Evolutionary conservation across 2,113 vertebrate genomes (phyloP).

Genomic region (Gallinago undulata): DNA sequence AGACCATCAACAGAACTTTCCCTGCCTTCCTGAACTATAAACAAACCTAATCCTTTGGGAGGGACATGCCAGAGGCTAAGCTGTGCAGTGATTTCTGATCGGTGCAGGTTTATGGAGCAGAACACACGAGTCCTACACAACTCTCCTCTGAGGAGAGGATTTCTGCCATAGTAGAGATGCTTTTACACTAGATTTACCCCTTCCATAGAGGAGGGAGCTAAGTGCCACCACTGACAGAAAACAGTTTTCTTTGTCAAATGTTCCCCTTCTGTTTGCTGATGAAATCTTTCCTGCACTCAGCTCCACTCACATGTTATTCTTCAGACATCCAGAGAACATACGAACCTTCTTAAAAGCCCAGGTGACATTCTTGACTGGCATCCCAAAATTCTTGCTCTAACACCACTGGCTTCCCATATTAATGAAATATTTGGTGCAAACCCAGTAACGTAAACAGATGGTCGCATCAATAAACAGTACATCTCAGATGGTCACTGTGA

Average conservation of each 20-base stretch:
- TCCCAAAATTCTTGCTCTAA: background rate
- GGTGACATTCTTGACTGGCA: background rate
- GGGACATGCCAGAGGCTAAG: background rate
- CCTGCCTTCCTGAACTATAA: background rate
- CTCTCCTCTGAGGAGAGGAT: background rate
- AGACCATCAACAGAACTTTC: background rate
- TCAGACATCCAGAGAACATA: background rate
- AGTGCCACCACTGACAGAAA: background rate
- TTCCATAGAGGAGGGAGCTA: background rate
- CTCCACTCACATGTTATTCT: background rate
- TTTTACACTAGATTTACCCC: background rate
- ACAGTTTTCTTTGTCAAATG: background rate
- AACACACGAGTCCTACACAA: background rate
- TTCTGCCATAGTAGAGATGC: background rate
- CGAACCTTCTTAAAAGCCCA: background rate
- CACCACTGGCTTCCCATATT: background rate
- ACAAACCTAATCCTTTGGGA: background rate
- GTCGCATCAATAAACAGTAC: background rate
- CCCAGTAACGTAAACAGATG: background rate
- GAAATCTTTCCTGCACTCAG: background rate
- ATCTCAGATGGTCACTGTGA: background rate
- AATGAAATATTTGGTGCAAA: background rate
- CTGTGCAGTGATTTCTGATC: background rate
- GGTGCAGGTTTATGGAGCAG: background rate
- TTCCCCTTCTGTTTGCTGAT: background rate